Evolutionary conservation across 2,113 vertebrate genomes (phyloP).

Genomic region (Papio anubis): DNA sequence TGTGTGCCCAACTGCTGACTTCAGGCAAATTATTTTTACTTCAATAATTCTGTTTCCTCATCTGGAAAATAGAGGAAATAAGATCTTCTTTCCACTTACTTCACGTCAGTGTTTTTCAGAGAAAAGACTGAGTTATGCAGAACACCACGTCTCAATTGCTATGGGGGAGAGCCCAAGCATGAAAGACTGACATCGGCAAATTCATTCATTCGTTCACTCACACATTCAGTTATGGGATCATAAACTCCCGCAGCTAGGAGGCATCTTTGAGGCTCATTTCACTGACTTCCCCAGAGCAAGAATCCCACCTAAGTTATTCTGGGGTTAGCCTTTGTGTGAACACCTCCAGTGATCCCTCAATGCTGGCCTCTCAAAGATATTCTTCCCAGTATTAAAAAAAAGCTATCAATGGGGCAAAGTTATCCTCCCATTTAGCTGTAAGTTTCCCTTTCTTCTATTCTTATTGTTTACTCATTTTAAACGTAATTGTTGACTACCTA

Average conservation of each 20-base stretch:
- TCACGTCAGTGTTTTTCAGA: conserved; percentile 33
- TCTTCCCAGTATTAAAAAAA: neutral
- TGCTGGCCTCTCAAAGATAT: neutral
- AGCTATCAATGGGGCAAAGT: neutral
- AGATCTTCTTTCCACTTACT: neutral
- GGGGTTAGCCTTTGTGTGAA: neutral
- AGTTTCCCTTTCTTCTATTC: neutral
- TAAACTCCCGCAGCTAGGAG: neutral
- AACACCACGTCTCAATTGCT: neutral
- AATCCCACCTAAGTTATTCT: neutral
- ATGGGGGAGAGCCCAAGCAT: neutral
- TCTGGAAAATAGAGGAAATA: conserved; percentile 68
- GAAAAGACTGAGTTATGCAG: conserved; percentile 25
- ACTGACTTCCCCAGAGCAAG: neutral
- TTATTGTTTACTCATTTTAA: neutral
- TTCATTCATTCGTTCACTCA: neutral
- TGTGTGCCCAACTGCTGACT: conserved; percentile 41
- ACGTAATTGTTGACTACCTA: neutral
- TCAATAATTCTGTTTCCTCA: conserved; percentile 62
- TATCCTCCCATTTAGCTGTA: neutral
- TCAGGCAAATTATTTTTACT: conserved; percentile 62
- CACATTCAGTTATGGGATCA: neutral
- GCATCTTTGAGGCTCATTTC: neutral
- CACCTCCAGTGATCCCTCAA: neutral
- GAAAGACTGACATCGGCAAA: neutral